These are phyloP conservation scores for Drosophila anomalipes DNA, from an alignment of 2,888 invertebrate species.

Conservation along the genomic window DNA sequence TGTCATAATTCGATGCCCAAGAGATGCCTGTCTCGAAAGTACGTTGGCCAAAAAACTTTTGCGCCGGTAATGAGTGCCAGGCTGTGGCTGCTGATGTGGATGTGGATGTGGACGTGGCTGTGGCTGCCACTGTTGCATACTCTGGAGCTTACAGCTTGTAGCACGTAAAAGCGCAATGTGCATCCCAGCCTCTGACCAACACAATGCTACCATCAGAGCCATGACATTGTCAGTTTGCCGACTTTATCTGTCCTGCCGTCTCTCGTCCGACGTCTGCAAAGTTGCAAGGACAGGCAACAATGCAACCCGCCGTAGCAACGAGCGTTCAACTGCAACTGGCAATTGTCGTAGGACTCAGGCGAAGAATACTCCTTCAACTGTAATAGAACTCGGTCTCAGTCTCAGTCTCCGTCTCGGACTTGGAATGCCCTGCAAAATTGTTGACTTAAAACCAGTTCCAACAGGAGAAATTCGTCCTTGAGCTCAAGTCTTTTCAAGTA, in stretches of 20 bases:
- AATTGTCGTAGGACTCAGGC: not conserved
- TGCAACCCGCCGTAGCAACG: slow-evolving; percentile 2
- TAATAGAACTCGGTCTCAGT: not conserved
- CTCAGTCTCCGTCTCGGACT: not conserved
- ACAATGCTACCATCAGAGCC: slow-evolving; percentile 1
- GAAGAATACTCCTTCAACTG: not conserved
- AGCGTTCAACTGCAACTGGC: slow-evolving; percentile 13
- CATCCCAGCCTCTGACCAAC: not conserved
- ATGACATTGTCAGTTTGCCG: slow-evolving; percentile 15
- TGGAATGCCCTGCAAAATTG: slow-evolving; percentile 14
- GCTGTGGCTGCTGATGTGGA: slow-evolving; percentile 28
- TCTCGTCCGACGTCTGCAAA: slow-evolving; percentile 26
- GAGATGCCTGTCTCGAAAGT: slow-evolving; percentile 81
- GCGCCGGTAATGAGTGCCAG: slow-evolving; percentile 72
- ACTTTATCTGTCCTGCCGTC: slow-evolving; percentile 5
- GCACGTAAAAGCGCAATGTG: slow-evolving; percentile 59
- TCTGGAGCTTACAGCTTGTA: slow-evolving; percentile 14
- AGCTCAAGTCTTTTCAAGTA: slow-evolving; percentile 8
- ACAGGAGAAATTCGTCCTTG: not conserved
- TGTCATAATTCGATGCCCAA: slow-evolving; percentile 83
- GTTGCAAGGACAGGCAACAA: slow-evolving; percentile 17
- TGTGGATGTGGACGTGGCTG: slow-evolving; percentile 10
- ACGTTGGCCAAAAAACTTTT: slow-evolving; percentile 73
- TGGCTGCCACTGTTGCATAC: slow-evolving; percentile 15
- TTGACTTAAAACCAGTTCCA: slow-evolving; percentile 20